Evolutionary conservation across 1,140 invertebrate genomes (phyloP).

Genomic region (Chlorops oryzae): DNA sequence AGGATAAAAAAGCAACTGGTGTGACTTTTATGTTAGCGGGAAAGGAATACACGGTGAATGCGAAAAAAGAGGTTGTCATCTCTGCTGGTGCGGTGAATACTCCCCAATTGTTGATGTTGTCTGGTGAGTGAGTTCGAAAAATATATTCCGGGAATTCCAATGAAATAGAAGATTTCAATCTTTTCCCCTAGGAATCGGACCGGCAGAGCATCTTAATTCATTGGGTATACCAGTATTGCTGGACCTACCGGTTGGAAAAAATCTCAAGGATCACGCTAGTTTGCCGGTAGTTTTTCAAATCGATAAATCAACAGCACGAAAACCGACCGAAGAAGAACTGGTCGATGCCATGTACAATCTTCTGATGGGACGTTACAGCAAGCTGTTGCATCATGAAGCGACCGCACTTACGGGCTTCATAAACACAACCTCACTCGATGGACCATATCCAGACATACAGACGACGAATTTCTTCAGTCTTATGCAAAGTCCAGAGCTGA

Average conservation of each 20-base stretch:
- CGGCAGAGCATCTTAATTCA: constrained; percentile 47
- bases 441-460: constrained; percentile 46
- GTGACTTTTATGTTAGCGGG: constrained; percentile 70
- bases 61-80: constrained; percentile 49
- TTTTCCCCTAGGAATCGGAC: constrained; percentile 41
- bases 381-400: constrained; percentile 39
- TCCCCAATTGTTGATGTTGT: constrained; percentile 59
- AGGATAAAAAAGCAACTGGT: constrained; percentile 62
- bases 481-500: constrained; percentile 40
- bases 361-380: constrained; percentile 39
- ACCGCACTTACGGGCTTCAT: constrained; percentile 47
- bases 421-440: constrained; percentile 38
- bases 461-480: constrained; percentile 43
- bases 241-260: constrained; percentile 64
- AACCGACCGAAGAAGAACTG: constrained; percentile 40
- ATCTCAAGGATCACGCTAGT: constrained; percentile 60
- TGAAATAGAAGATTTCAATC: background rate
- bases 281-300: constrained; percentile 46
- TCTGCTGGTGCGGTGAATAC: constrained; percentile 53
- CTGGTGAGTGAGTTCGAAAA: constrained; percentile 28
- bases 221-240: constrained; percentile 49
- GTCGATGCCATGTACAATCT: constrained; percentile 43
- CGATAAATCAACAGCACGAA: constrained; percentile 38
- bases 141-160: background rate
- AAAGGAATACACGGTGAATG: constrained; percentile 31